Base-by-base conservation (phyloP, 2,113 vertebrate genomes). In the Emydura subglobosa region DNA sequence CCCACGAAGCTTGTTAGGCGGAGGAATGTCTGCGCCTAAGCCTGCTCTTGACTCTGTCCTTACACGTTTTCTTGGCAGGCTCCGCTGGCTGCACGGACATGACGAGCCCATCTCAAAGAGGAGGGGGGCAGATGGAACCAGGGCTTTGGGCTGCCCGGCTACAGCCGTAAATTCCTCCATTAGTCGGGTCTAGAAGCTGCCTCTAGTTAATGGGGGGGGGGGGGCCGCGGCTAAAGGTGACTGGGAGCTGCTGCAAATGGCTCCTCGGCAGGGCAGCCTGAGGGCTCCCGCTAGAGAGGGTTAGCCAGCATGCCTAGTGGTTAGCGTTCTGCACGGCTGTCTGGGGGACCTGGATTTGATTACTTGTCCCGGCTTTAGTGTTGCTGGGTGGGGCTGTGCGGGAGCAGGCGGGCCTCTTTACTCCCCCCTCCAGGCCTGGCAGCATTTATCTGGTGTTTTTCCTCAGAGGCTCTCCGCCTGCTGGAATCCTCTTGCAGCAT, bases 1-100 rank as follows among this genome's bases (percentile, higher is more conserved):
- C 51, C 59, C 44, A 86, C 0, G 0, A 3, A 49, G n/a, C 25
- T 9, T 0, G 5, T 12, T 21, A 1, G 0, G 5, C 31, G 44
- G 51, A 53, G 16, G 44, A 44, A 78, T 44, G 39, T 27, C 42
- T 44, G 22, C 17, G 12, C 74, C 13, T 22, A 24, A 76, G 42
- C 39, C 19, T 13, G 25, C 10, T 27, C 39, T 12, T 27, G 11
- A 29, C 74, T 78, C 44, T 44, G 42, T 12, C 39, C 16, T 27
- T 78, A 14, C 22, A 14, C 4, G 24, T 47, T 78, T 78, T 78
- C 74, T 47, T 47, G 74, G 42, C 42, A 78, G 74, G 74, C 42
- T 27, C 42, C 47, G 42, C 74, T 4, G 42, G 24, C 42, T 27
- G 65, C 65, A n/a, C 7, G n/a, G 65, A 72, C 22, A 12, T 47